phyloP scores from a whole-genome alignment of 2,113 vertebrate genomes.

The Cheilinus undulatus region DNA sequence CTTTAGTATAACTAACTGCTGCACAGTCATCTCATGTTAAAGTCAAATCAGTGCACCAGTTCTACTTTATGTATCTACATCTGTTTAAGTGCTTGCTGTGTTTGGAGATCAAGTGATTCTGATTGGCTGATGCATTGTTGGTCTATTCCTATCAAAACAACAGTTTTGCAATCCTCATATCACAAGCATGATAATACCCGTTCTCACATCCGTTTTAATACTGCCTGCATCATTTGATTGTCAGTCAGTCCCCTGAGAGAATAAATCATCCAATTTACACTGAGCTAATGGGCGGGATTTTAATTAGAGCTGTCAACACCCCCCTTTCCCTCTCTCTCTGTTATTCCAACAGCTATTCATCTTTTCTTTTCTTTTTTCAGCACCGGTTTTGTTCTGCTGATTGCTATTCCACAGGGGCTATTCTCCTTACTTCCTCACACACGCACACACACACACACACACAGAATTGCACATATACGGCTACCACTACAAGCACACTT shows the following conservation, averaged over 20 bases:
- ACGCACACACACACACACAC: conserved; percentile 26
- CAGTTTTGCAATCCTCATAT: conserved; percentile 36
- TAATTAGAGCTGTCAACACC: conserved; percentile 75
- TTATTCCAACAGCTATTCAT: conserved; percentile 75
- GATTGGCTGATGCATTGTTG: conserved; percentile 34
- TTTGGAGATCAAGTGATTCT: conserved; percentile 27
- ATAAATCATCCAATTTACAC: conserved; percentile 80
- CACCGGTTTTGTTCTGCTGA: conserved; percentile 69
- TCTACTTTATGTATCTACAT: neutral
- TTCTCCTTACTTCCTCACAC: conserved; percentile 20
- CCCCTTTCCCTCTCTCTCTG: conserved; percentile 33
- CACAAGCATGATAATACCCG: conserved; percentile 29
- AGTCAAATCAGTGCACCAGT: neutral
- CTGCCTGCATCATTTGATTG: conserved; percentile 65
- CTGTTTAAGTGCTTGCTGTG: neutral
- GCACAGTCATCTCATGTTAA: neutral
- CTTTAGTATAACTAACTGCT: neutral
- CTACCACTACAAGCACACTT: neutral
- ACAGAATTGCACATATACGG: conserved; percentile 10
- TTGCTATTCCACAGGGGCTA: conserved; percentile 67
- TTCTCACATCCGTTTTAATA: conserved; percentile 63
- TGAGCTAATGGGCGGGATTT: conserved; percentile 77
- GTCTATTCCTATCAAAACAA: conserved; percentile 32
- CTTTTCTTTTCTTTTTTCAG: conserved; percentile 54
- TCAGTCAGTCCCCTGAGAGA: conserved; percentile 67